Percentiles rank a stretch among this genome's conserved stretches.
These are phyloP conservation scores for Lagria hirta DNA, from an alignment of 2,888 invertebrate genomes.

Conservation along the genomic window DNA sequence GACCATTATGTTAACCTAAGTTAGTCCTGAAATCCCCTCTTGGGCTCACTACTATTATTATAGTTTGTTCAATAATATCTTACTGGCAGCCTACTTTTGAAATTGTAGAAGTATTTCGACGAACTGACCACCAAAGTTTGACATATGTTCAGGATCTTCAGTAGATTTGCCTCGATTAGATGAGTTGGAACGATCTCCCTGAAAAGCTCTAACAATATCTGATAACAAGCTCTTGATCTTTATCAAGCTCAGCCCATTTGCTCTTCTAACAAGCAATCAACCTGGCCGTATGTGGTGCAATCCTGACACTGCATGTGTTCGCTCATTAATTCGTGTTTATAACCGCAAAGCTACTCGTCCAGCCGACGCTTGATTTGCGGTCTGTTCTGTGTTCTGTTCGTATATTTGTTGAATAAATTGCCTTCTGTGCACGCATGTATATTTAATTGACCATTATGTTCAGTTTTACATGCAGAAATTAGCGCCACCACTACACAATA, in stretches of 20 bases:
- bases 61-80: no score
- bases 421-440: constrained; percentile 43
- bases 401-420: constrained; percentile 43
- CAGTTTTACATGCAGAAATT: constrained; percentile 28
- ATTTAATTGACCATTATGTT: constrained; percentile 46
- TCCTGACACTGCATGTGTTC: constrained; percentile 33
- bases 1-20: no score
- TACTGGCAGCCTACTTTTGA: no score
- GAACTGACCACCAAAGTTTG: no score
- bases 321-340: constrained; percentile 38
- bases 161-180: no score
- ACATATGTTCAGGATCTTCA: no score
- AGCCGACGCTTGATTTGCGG: constrained; percentile 43
- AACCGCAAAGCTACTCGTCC: constrained; percentile 29
- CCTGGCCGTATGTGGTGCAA: constrained; percentile 17
- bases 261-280: constrained; percentile 20
- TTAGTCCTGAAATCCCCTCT: no score
- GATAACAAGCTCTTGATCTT: constrained; percentile 11
- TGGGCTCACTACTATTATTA: no score
- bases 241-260: constrained; percentile 17
- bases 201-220: constrained; percentile 27
- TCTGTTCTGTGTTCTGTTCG: constrained; percentile 39
- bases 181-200: no score
- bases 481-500: constrained; percentile 31
- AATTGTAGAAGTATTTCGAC: no score